Evolutionary conservation across 2,113 vertebrate genomes (phyloP).

Genomic region (Amphilophus citrinellus): DNA sequence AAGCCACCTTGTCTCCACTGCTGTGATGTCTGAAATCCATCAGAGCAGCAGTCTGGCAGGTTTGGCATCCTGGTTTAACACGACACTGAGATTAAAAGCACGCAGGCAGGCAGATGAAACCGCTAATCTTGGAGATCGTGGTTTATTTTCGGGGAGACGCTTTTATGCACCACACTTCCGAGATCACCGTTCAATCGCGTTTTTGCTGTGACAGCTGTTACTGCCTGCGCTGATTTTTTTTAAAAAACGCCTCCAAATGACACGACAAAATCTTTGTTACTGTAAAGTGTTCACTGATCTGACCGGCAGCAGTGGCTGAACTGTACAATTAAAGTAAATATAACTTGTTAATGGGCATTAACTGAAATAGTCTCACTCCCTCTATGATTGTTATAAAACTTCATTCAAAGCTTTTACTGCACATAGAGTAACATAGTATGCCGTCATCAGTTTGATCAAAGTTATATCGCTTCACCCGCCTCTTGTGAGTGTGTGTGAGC

Average conservation of each 20-base stretch:
- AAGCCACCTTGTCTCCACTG: conserved; percentile 55
- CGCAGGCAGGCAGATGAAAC: conserved; percentile 23
- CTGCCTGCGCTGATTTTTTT: not conserved
- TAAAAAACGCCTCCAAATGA: not conserved
- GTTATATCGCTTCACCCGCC: too few relatives aligned
- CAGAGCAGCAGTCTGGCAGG: conserved; percentile 55
- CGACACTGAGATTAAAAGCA: conserved; percentile 29
- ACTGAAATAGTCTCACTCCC: too few relatives aligned
- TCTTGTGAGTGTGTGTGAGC: not conserved
- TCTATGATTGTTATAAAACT: too few relatives aligned
- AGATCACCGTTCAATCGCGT: not conserved
- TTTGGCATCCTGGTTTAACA: conserved; percentile 20
- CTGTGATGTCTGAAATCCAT: conserved; percentile 34
- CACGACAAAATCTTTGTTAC: not conserved
- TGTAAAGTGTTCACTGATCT: not conserved
- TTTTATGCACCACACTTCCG: not conserved
- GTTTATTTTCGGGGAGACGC: conserved; percentile 37
- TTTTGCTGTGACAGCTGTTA: not conserved
- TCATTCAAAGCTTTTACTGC: too few relatives aligned
- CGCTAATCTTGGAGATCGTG: conserved; percentile 36
- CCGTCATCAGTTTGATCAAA: too few relatives aligned
- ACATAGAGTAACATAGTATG: too few relatives aligned
- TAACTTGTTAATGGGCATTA: too few relatives aligned
- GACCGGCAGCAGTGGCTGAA: too few relatives aligned
- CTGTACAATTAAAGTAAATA: too few relatives aligned